phyloP scores from a whole-genome alignment of 2,888 invertebrate species.

The Heliconius cydno region DNA sequence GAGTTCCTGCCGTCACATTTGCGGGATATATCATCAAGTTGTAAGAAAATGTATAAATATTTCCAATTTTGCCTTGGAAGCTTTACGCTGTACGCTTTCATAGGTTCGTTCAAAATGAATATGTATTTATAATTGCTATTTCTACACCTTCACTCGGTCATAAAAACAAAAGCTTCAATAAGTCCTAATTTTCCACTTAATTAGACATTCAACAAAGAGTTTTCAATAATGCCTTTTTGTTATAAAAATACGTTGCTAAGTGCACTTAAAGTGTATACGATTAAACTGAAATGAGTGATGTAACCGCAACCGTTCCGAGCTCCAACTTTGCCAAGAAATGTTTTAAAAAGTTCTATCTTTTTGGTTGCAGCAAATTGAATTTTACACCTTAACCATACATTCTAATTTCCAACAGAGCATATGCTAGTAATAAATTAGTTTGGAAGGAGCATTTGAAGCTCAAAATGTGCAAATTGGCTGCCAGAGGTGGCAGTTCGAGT shows the following conservation, averaged over 20 bases:
- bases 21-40: no score
- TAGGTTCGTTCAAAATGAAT: not conserved
- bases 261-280: conserved; percentile 42
- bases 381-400: not conserved
- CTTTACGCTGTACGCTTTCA: not conserved
- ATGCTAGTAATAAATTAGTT: conserved; percentile 42
- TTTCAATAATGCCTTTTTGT: conserved; percentile 9
- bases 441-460: conserved; percentile 47
- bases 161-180: not conserved
- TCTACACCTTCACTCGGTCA: not conserved
- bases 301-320: conserved; percentile 46
- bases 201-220: conserved; percentile 5
- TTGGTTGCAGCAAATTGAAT: conserved; percentile 16
- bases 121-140: not conserved
- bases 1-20: no score
- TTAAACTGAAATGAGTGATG: conserved; percentile 48
- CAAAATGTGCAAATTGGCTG: conserved; percentile 52
- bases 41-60: not conserved
- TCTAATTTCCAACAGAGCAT: conserved; percentile 12
- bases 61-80: not conserved
- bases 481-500: conserved; percentile 44
- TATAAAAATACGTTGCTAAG: conserved; percentile 29
- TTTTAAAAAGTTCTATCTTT: conserved; percentile 36
- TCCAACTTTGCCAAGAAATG: conserved; percentile 43
- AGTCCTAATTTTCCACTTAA: not conserved